Conservation (phyloP, 2,113 vertebrate species). For the Dicaeum eximium region DNA sequence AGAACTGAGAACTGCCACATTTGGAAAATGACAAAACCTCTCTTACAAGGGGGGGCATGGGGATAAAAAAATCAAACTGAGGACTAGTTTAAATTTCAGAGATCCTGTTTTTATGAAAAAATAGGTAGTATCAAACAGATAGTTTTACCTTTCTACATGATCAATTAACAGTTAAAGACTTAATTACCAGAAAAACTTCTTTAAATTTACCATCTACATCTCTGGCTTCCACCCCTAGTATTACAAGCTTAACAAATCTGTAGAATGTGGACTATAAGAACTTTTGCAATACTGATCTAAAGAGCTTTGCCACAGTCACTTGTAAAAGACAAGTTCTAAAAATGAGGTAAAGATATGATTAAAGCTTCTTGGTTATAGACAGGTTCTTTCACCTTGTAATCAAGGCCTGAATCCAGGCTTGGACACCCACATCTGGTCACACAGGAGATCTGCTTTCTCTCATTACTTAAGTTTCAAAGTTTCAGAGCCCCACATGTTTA, state of each 20-base stretch:
- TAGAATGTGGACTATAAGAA: neutral
- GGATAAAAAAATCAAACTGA: neutral
- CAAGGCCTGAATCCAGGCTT: neutral
- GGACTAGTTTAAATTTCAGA: neutral
- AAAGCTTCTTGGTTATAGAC: neutral
- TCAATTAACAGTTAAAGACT: neutral
- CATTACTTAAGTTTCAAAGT: neutral
- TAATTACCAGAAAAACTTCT: neutral
- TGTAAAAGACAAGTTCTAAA: neutral
- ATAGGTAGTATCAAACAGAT: neutral
- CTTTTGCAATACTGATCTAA: neutral
- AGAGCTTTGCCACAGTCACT: neutral
- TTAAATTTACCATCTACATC: neutral
- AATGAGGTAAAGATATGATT: neutral
- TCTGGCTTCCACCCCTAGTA: neutral
- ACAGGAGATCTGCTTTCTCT: neutral
- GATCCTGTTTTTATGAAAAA: neutral
- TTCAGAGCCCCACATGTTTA: neutral
- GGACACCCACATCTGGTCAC: neutral
- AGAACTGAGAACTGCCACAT: neutral
- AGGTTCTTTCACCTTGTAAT: neutral
- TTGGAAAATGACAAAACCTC: neutral
- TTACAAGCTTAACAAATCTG: neutral
- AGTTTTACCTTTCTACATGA: neutral
- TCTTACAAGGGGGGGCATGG: accelerated